phyloP scores from a whole-genome alignment of 2,113 vertebrate genomes.

The Cacatua alba region DNA sequence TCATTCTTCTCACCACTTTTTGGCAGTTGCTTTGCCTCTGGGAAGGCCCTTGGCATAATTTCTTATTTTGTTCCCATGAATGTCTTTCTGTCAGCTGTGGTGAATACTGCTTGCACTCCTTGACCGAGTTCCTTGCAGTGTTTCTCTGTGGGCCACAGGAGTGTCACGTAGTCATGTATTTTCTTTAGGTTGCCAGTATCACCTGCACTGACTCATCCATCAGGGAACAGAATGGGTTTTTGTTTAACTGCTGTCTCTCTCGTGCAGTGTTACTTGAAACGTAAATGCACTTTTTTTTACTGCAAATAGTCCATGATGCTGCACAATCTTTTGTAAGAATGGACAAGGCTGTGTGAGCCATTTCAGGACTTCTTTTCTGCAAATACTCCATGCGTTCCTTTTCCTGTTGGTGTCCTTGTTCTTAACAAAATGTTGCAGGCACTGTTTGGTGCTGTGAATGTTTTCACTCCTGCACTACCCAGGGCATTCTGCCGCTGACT shows the following conservation, averaged over 20 bases:
- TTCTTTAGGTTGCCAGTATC: neutral
- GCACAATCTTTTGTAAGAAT: neutral
- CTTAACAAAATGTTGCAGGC: neutral
- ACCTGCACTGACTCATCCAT: neutral
- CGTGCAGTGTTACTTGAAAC: neutral
- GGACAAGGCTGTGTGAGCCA: neutral
- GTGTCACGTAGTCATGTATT: neutral
- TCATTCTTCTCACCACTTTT: neutral
- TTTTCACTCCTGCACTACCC: neutral
- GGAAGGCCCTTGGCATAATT: neutral
- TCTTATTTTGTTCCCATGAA: neutral
- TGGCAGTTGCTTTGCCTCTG: neutral
- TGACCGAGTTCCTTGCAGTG: neutral
- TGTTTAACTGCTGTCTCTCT: neutral
- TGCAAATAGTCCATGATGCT: neutral
- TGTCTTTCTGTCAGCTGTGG: conserved; percentile 6
- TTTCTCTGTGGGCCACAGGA: neutral
- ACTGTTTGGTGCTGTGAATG: neutral
- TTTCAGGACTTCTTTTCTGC: neutral
- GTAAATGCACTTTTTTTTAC: neutral
- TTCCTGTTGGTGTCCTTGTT: neutral
- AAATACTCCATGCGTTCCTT: neutral
- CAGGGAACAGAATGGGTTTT: neutral
- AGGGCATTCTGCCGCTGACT: neutral
- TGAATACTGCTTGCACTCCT: neutral